Percentiles rank a stretch among this genome's conserved stretches.
phyloP scores from a whole-genome alignment of 2,888 invertebrate genomes.

The Acanthopleura granulata region DNA sequence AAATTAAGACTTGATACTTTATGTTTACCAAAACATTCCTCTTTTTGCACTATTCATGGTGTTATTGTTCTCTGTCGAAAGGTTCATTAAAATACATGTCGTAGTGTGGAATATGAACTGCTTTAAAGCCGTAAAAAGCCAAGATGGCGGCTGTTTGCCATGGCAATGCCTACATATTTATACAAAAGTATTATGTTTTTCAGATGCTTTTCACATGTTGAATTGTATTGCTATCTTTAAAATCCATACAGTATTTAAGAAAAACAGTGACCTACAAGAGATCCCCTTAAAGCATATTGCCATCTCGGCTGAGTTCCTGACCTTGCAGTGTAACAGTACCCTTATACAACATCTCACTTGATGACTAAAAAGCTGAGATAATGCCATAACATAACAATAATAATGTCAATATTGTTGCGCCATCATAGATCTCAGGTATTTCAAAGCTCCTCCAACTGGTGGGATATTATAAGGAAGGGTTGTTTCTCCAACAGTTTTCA shows the following conservation, averaged over 20 bases:
- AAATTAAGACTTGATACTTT: too few species aligned
- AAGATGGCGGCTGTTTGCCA: background rate
- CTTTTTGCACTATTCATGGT: background rate
- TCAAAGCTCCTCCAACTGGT: too few species aligned
- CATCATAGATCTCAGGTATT: too few species aligned
- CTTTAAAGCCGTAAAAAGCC: background rate
- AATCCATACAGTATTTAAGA: background rate
- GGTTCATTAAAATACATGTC: background rate
- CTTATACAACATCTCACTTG: too few species aligned
- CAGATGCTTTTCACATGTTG: background rate
- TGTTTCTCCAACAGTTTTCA: too few species aligned
- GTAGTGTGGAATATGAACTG: background rate
- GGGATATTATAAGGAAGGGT: too few species aligned
- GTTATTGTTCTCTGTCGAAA: background rate
- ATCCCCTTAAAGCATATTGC: conserved; percentile 2
- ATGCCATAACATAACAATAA: too few species aligned
- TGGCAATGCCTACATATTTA: background rate
- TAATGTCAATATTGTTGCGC: too few species aligned
- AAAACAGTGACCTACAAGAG: background rate
- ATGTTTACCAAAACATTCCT: too few species aligned
- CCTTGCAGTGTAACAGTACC: too few species aligned
- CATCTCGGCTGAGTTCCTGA: too few species aligned
- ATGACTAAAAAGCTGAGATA: too few species aligned
- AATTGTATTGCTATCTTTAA: background rate
- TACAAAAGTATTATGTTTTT: background rate